Evolutionary conservation across 2,797 vertebrate genomes (phyloP), one percentile per base, ranked within the genome.

Genomic region (Poeciliopsis presidionis): DNA sequence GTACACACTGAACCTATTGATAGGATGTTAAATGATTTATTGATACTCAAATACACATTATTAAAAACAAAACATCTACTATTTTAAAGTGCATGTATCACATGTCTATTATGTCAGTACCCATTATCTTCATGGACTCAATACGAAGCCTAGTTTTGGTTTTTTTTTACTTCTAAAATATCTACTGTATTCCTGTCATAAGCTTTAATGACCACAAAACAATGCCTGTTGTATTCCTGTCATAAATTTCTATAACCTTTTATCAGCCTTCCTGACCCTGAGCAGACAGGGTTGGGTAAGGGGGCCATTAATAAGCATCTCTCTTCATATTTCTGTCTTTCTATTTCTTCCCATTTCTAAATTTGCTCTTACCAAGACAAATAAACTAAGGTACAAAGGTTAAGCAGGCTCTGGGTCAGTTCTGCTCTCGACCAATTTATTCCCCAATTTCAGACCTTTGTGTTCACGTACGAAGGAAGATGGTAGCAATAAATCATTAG

Each of bases 341-440:
- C 36, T 4, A 67, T 67, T 39, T 67, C 9, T 43, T 16, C 5
- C 20, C 12, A n/a, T 70, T 70, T 70, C 36, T 67, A 18, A 70
- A n/a, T 70, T 45, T 70, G 39, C 25, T 28, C 25, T n/a, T 45
- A 65, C 36, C 16, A 70, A 45, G 41, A 70, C 2, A n/a, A 69
- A 69, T 69, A 45, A 70, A 45, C 41, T 70, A 70, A 45, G 41
- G 67, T 2, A 12, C 67, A 70, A 28, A 70, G 67, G 67, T 70
- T 70, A 70, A 70, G 67, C 12, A 67, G 63, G 22, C 20, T 41
- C 36, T 41, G 9, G 65, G 36, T 69, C 39, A 69, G 20, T 25
- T 69, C 36, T 0, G 11, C 41, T n/a, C 22, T 45, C 43, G 7
- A 16, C 41, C 12, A 14, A 70, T 45, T 45, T 20, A n/a, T 28